Percentiles rank a stretch among this genome's conserved stretches.
phyloP scores from a whole-genome alignment of 2,888 invertebrate genomes.

The Drosophila buzzatii region DNA sequence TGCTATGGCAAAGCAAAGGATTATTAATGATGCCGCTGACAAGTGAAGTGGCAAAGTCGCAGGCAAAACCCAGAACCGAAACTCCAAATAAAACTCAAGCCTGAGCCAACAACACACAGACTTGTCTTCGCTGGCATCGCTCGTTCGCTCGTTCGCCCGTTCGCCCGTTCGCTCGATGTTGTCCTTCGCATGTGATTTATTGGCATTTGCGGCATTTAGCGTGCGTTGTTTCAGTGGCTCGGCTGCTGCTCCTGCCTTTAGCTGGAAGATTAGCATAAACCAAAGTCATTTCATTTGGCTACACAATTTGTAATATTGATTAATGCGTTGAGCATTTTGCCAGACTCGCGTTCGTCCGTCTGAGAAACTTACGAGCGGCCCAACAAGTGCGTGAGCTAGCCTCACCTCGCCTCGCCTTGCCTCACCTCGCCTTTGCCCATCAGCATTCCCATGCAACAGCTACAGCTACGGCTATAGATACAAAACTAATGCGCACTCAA shows the following conservation, averaged over 20 bases:
- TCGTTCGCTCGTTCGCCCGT: not conserved
- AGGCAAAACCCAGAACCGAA: constrained; percentile 15
- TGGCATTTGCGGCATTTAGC: constrained; percentile 71
- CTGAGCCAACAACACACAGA: not conserved
- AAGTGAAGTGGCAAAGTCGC: constrained; percentile 78
- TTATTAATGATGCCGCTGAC: constrained; percentile 83
- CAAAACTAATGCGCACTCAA: constrained; percentile 48
- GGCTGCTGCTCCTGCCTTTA: not conserved
- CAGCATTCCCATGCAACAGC: not conserved
- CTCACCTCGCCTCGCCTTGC: too few relatives aligned
- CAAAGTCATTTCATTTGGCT: constrained; percentile 71
- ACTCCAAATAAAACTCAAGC: constrained; percentile 1
- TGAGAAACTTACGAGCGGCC: constrained; percentile 26
- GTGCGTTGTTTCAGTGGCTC: constrained; percentile 12
- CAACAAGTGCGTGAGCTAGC: constrained; percentile 69
- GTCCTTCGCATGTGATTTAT: constrained; percentile 72
- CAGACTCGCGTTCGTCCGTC: not conserved
- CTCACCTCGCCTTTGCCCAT: too few relatives aligned
- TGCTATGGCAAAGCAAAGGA: constrained; percentile 73
- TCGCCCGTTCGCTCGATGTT: not conserved
- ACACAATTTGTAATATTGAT: constrained; percentile 73
- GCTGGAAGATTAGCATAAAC: constrained; percentile 63
- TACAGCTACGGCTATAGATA: constrained; percentile 33
- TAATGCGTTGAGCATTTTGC: constrained; percentile 52
- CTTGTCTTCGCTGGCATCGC: not conserved